Evolutionary conservation across 2,888 invertebrate species (phyloP).

Genomic region (Esperia sulphurella): DNA sequence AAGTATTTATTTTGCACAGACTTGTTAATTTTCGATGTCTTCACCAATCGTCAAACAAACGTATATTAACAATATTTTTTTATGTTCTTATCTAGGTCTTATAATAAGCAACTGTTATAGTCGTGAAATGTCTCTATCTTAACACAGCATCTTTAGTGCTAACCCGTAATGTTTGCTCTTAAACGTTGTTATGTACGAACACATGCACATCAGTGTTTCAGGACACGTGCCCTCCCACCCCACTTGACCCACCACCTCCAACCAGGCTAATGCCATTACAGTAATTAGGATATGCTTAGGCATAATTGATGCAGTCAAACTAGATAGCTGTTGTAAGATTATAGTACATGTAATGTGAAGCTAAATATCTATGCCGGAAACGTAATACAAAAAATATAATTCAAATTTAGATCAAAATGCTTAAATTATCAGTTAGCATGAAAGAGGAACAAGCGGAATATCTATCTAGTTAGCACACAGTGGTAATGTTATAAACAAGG

Average conservation of each 20-base stretch:
- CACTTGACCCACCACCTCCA: slow-evolving; percentile 47
- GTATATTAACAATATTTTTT: no score
- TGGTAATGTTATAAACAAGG: no score
- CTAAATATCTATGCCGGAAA: no score
- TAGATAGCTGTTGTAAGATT: background rate
- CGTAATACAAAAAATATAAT: no score
- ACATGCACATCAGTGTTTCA: slow-evolving; percentile 59
- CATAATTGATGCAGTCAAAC: slow-evolving; percentile 70
- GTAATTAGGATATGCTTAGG: slow-evolving; percentile 76
- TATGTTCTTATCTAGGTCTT: no score
- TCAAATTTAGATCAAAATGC: no score
- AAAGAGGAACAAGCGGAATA: no score
- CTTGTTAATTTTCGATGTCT: no score
- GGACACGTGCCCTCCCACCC: slow-evolving; percentile 55
- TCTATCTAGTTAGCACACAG: no score
- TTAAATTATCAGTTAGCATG: no score
- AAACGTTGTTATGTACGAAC: slow-evolving; percentile 23
- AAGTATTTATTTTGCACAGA: no score
- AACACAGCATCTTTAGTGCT: background rate
- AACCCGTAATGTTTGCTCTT: slow-evolving; percentile 39
- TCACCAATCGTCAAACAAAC: no score
- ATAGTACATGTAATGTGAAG: background rate
- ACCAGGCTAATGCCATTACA: slow-evolving; percentile 68
- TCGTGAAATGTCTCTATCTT: background rate
- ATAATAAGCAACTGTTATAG: background rate